Base-by-base conservation (phyloP, 1,140 invertebrate genomes). In the Periplaneta americana region DNA sequence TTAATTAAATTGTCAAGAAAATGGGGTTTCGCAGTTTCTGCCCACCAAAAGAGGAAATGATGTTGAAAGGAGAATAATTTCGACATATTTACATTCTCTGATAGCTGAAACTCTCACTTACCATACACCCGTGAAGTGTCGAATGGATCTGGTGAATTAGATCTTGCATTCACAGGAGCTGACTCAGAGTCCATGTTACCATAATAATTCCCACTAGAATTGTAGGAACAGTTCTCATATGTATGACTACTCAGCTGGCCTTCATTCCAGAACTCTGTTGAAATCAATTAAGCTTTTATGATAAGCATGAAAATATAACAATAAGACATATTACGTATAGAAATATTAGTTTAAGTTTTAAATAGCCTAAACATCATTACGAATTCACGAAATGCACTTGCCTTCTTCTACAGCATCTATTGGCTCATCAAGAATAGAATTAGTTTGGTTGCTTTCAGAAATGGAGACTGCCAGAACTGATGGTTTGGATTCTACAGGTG, bases 361-460 rank as follows among this genome's bases (percentile, higher is more conserved):
- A n/a, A n/a, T n/a, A n/a, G n/a, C n/a, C n/a, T n/a, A n/a, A n/a
- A n/a, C n/a, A n/a, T n/a, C n/a, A n/a, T n/a, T n/a, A n/a, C n/a
- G n/a, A n/a, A 39, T 2, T 18, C 8, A 48, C 35, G 36, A 78
- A 39, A 75, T 22, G 35, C 1, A 8, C 83, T 36, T 37, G 75
- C 80, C 83, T 80, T 88, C 87, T 36, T 89, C 89, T 37, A 91
- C 91, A 74, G 92, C 90, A 85, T 95, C 94, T 74, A 96, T 95
- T 0, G 94, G 94, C 82, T 95, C 93, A 85, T 96, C 95, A 0
- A 96, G 87, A 82, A 96, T 90, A 57, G 94, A 95, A 80, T n/a
- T 66, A 31, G 32, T 32, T 0, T 78, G 6, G 31, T 28, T 74
- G 13, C 18, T 66, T n/a, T 66, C 48, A n/a, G 48, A 66, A 66